phyloP scores from a whole-genome alignment of 2,888 invertebrate genomes.

The Sarcophaga carnaria region DNA sequence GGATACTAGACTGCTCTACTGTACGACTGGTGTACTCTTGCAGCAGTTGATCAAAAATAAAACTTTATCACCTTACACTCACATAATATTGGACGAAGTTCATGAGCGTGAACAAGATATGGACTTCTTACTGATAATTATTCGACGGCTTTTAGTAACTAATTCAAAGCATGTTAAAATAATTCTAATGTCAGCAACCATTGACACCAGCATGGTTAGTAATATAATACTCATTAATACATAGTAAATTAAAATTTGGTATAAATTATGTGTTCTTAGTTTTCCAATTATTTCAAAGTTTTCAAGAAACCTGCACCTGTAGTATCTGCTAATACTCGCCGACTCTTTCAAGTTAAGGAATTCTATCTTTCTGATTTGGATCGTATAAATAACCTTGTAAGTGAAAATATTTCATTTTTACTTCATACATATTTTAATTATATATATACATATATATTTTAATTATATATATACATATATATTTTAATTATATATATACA shows the following conservation, averaged over 20 bases:
- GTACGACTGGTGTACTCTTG: conserved; percentile 94
- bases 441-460: too few relatives aligned
- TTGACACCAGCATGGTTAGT: conserved; percentile 84
- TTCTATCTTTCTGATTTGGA: conserved; percentile 84
- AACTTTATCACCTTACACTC: conserved; percentile 90
- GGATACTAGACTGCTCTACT: conserved; percentile 90
- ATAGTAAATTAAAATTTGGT: neutral
- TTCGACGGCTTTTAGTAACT: conserved; percentile 88
- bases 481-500: too few relatives aligned
- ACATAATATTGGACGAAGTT: conserved; percentile 96
- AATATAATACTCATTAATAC: neutral
- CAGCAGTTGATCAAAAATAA: conserved; percentile 88
- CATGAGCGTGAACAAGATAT: conserved; percentile 96
- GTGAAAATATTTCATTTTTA: conserved; percentile 70
- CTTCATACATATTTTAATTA: too few relatives aligned
- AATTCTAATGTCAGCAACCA: conserved; percentile 97
- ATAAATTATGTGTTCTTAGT: conserved; percentile 68
- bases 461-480: too few relatives aligned
- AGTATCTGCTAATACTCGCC: conserved; percentile 83
- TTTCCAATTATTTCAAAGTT: conserved; percentile 78
- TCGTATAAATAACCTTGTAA: conserved; percentile 82
- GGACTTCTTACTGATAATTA: conserved; percentile 93
- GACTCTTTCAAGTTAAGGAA: conserved; percentile 84
- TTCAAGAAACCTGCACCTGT: conserved; percentile 83
- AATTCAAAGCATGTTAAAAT: conserved; percentile 87